phyloP scores from a whole-genome alignment of 2,113 vertebrate genomes.

The Hippolais icterina region DNA sequence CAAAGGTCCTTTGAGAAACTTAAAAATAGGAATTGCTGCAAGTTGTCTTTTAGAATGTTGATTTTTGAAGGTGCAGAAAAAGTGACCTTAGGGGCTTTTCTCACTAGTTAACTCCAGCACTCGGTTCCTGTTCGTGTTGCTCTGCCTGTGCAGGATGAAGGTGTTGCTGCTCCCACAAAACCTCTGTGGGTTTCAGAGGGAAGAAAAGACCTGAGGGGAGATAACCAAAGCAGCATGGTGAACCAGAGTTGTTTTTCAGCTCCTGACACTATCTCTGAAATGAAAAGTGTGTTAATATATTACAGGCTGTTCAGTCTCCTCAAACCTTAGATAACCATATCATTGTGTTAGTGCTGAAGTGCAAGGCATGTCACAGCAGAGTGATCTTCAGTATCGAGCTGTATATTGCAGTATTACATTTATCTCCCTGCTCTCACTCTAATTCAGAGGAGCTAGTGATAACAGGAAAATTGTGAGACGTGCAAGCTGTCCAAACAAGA shows the following conservation, averaged over 20 bases:
- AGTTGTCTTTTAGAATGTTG: neutral
- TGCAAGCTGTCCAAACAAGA: conserved; percentile 47
- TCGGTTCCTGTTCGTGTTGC: neutral
- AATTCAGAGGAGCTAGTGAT: neutral
- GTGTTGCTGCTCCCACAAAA: neutral
- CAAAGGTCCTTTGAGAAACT: conserved; percentile 16
- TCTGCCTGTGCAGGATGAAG: neutral
- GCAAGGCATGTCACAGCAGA: neutral
- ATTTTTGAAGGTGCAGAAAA: neutral
- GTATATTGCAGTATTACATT: neutral
- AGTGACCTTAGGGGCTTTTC: neutral
- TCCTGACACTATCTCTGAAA: conserved; percentile 25
- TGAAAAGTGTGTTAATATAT: conserved; percentile 20
- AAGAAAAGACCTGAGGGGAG: neutral
- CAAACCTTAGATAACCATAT: neutral
- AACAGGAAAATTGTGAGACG: neutral
- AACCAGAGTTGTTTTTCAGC: neutral
- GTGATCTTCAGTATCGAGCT: neutral
- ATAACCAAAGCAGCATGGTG: neutral
- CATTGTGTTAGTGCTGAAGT: neutral
- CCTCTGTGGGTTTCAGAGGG: neutral
- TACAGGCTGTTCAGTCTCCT: neutral
- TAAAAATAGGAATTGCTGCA: neutral
- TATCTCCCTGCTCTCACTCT: neutral
- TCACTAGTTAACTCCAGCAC: neutral